Base-by-base conservation (phyloP, 92 coral and sea anemone genomes). In the Ricordea florida region DNA sequence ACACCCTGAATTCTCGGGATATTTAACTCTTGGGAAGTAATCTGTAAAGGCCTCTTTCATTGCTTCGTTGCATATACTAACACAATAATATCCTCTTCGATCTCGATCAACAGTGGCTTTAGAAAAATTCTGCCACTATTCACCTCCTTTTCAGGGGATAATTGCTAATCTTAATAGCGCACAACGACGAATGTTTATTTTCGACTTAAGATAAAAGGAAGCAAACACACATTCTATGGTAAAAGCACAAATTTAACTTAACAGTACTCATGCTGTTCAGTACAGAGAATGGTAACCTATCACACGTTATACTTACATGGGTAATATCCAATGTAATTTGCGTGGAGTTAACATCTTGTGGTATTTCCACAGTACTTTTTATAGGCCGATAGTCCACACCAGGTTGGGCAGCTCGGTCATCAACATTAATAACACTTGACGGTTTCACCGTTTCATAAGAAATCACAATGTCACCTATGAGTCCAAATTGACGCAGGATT, bases 381-480 rank as follows among this genome's bases (percentile, higher is more conserved):
- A 85, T 76, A 5, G 91, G 72, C 5, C 72, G 31, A 86, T 60
- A 94, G 62, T 94, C 97, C 43, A 78, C 92, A 23, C 97, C 93
- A 25, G 97, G 76, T 11, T 49, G 57, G 9, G 97, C 98, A 6
- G 76, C 72, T 65, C 66, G 76, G 20, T 92, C 98, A 59, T 91
- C 89, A 43, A 41, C 44, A 62, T 89, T 60, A 20, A 64, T 18
- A 18, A 47, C 87, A 15, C 74, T 62, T 27, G 53, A 15, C 6
- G 93, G 86, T 62, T 80, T 69, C 16, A 88, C 81, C 0, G 98
- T 91, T 47, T 87, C 71, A 27, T 82, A 94, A 6, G 89, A 74
- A 34, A 94, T 87, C 56, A 60, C 58, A 47, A 94, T 69, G 60
- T 78, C 88, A 7, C 98, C 98, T 17, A 94, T 85, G 25, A 77